These are phyloP conservation scores for Diachrysia chrysitis DNA, from an alignment of 2,888 invertebrate genomes.

Conservation along the genomic window DNA sequence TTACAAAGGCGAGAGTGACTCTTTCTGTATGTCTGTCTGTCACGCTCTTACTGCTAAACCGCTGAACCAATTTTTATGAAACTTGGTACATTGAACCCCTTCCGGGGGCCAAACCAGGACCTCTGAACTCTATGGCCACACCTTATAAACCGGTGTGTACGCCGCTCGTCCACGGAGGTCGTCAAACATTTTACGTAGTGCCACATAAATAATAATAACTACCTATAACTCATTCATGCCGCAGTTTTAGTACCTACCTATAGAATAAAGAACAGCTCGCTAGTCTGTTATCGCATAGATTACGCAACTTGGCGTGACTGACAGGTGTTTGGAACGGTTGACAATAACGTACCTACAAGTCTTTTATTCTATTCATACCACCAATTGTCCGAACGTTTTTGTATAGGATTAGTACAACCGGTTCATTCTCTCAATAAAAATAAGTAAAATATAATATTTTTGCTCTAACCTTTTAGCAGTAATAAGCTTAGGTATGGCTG, in stretches of 20 bases:
- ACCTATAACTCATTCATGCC: background rate
- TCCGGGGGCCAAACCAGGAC: too few species aligned
- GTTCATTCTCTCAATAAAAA: background rate
- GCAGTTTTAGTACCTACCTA: background rate
- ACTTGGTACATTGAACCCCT: too few species aligned
- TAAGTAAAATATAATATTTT: background rate
- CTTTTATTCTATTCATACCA: slow-evolving; percentile 11
- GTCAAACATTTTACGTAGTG: background rate
- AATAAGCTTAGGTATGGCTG: too few species aligned
- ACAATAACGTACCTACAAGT: slow-evolving; percentile 23
- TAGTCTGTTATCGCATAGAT: slow-evolving; percentile 10
- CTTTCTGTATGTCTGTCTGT: too few species aligned
- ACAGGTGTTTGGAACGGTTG: slow-evolving; percentile 20
- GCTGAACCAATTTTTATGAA: too few species aligned
- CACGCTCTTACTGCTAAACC: too few species aligned
- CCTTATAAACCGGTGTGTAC: too few species aligned
- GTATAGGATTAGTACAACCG: background rate
- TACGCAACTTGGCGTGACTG: slow-evolving; percentile 40
- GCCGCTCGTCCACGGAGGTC: too few species aligned
- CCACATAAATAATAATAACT: background rate
- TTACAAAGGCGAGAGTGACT: too few species aligned
- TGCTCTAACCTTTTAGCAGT: too few species aligned
- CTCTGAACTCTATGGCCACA: too few species aligned
- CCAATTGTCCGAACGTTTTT: background rate
- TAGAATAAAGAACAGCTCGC: background rate